A percentile compares a stretch with the other conserved stretches of the same genome.
Evolutionary conservation across 2,888 invertebrate genomes (phyloP).

Genomic region (Drosophila pseudotakahashii): DNA sequence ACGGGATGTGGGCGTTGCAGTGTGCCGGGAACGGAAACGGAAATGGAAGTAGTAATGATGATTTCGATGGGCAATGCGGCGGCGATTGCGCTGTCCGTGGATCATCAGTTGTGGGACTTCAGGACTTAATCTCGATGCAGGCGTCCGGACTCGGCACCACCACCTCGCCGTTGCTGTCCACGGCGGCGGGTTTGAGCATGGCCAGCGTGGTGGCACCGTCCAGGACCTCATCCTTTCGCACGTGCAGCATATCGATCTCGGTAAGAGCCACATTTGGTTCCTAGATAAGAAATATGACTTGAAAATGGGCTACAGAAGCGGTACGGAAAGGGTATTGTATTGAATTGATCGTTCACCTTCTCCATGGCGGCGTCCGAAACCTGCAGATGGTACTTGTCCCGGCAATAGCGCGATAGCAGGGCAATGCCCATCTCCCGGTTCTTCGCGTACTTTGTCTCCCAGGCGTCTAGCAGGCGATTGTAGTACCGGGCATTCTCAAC

Average conservation of each 20-base stretch:
- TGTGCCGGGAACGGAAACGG: slow-evolving; percentile 6
- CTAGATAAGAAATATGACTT: slow-evolving; percentile 48
- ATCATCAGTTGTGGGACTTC: background rate
- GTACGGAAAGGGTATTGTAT: background rate
- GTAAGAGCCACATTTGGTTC: slow-evolving; percentile 81
- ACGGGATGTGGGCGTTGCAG: slow-evolving; percentile 4
- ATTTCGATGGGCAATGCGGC: too few species aligned
- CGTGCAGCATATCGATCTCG: slow-evolving; percentile 82
- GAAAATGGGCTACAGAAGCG: slow-evolving; percentile 4
- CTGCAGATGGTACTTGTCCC: slow-evolving; percentile 89
- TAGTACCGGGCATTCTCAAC: slow-evolving; percentile 94
- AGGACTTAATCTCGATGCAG: slow-evolving; percentile 27
- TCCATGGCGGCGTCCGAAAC: slow-evolving; percentile 86
- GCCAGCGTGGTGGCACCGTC: slow-evolving; percentile 54
- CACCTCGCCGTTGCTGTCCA: slow-evolving; percentile 34
- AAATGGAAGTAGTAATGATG: slow-evolving; percentile 3
- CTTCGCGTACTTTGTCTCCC: slow-evolving; percentile 91
- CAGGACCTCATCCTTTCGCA: slow-evolving; percentile 75
- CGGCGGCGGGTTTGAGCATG: slow-evolving; percentile 29
- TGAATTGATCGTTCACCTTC: slow-evolving; percentile 64
- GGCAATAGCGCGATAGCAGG: slow-evolving; percentile 87
- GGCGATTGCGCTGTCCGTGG: slow-evolving; percentile 3
- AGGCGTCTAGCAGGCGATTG: slow-evolving; percentile 95
- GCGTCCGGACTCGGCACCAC: slow-evolving; percentile 30
- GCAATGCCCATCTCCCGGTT: slow-evolving; percentile 86